A percentile compares a stretch with the other conserved stretches of the same genome.
Evolutionary conservation across 2,797 vertebrate species (phyloP).

Genomic region (Paguma larvata): DNA sequence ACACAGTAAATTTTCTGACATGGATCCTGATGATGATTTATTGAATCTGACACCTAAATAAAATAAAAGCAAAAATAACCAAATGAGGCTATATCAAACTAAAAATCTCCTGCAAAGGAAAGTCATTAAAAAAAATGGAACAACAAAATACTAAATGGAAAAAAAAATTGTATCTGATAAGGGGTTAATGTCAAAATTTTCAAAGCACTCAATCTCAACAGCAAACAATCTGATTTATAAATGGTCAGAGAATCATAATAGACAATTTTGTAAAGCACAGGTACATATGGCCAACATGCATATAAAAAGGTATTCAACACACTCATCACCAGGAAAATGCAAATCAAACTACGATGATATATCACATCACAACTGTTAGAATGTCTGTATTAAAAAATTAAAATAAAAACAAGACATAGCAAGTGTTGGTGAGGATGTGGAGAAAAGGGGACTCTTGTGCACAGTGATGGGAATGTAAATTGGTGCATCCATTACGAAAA

Average conservation of each 20-base stretch:
- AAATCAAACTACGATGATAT: neutral
- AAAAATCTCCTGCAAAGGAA: neutral
- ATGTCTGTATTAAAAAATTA: neutral
- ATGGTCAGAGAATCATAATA: neutral
- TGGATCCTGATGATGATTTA: neutral
- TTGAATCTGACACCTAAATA: neutral
- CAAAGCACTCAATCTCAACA: neutral
- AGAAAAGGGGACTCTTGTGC: neutral
- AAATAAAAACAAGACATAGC: neutral
- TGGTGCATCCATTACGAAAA: neutral
- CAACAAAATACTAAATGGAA: neutral
- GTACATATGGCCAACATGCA: neutral
- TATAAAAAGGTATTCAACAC: neutral
- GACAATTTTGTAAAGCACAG: neutral
- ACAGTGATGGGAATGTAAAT: neutral
- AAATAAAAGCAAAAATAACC: neutral
- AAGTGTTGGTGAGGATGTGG: neutral
- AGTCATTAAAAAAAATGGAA: neutral
- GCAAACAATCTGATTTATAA: neutral
- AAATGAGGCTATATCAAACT: neutral
- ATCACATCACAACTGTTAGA: neutral
- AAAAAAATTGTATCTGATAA: neutral
- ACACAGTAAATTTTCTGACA: neutral
- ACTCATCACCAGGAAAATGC: no score
- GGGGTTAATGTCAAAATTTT: neutral